phyloP scores from a whole-genome alignment of 2,797 vertebrate genomes.

The Ambastaia sidthimunki region DNA sequence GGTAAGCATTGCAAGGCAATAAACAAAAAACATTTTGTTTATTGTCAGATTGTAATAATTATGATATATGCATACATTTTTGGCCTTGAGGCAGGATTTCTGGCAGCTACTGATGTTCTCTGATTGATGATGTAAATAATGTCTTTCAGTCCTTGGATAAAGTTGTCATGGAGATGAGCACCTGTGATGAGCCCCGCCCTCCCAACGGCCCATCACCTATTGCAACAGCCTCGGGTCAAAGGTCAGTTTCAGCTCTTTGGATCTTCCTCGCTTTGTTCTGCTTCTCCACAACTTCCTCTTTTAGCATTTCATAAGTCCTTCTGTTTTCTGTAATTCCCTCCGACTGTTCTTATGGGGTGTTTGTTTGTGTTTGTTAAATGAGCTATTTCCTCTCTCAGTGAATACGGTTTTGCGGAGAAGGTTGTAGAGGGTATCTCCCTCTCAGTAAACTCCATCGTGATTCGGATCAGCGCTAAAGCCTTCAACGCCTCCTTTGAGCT shows the following conservation, averaged over 20 bases:
- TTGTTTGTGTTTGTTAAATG: background rate
- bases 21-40: background rate
- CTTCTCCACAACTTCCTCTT: background rate
- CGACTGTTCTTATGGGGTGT: background rate
- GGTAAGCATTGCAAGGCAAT: slow-evolving; percentile 77
- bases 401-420: slow-evolving; percentile 99
- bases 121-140: background rate
- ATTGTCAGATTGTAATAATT: background rate
- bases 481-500: slow-evolving; percentile 99
- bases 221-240: slow-evolving; percentile 96
- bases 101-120: background rate
- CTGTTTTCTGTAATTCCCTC: background rate
- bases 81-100: background rate
- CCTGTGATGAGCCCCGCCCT: slow-evolving; percentile 94
- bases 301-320: background rate
- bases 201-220: slow-evolving; percentile 98
- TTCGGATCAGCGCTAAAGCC: slow-evolving; percentile 96
- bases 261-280: background rate
- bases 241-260: slow-evolving; percentile 72
- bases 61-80: background rate
- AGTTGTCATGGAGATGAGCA: slow-evolving; percentile 99
- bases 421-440: slow-evolving; percentile 97
- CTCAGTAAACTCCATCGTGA: slow-evolving; percentile 96
- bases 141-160: slow-evolving; percentile 90
- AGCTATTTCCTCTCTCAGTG: slow-evolving; percentile 72